Conservation (phyloP, 2,888 invertebrate species). For the Drosophila conformis region DNA sequence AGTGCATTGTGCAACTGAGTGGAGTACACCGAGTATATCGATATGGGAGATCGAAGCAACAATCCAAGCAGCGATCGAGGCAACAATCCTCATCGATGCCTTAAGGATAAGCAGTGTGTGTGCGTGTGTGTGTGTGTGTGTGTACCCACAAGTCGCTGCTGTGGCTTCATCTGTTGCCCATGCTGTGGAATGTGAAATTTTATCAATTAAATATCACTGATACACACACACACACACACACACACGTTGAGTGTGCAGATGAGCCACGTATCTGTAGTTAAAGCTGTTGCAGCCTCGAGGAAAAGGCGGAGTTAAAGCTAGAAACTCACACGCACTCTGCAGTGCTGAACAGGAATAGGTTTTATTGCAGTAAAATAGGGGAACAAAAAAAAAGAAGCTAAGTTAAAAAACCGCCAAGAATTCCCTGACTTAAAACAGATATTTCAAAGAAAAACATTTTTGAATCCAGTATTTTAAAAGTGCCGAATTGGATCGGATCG, state of each 20-base stretch:
- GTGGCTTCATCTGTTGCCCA: slow-evolving; percentile 1
- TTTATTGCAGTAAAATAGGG: neutral
- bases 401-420: neutral
- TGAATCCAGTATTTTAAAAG: too few species aligned
- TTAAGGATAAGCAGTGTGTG: slow-evolving; percentile 58
- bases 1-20: slow-evolving; percentile 69
- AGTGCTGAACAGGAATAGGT: neutral
- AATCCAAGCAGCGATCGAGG: slow-evolving; percentile 1
- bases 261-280: slow-evolving; percentile 19
- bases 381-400: neutral
- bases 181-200: slow-evolving; percentile 73
- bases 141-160: slow-evolving; percentile 4
- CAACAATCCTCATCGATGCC: slow-evolving; percentile 51
- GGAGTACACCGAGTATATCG: slow-evolving; percentile 49
- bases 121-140: slow-evolving; percentile 10
- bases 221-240: slow-evolving; percentile 1
- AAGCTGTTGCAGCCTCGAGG: slow-evolving; percentile 40
- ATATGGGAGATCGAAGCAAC: slow-evolving; percentile 48
- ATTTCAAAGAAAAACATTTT: too few species aligned
- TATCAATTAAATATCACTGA: slow-evolving; percentile 72
- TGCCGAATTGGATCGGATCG: too few species aligned
- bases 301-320: slow-evolving; percentile 30
- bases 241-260: slow-evolving; percentile 8
- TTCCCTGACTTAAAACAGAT: too few species aligned
- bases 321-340: neutral